These are phyloP conservation scores for Acanthisitta chloris DNA, from an alignment of 2,113 vertebrate species.

Conservation along the genomic window DNA sequence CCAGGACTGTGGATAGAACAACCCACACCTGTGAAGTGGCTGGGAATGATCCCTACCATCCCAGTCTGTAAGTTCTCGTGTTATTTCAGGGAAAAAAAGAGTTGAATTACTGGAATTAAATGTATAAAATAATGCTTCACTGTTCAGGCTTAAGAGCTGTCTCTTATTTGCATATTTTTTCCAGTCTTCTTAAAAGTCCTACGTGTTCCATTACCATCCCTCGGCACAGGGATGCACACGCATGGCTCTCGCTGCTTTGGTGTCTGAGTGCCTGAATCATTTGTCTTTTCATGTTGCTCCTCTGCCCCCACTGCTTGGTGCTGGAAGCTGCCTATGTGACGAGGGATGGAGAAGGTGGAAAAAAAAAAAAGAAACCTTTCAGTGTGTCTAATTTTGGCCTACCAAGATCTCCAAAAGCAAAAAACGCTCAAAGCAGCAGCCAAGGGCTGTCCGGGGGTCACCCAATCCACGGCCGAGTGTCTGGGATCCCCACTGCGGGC, in stretches of 20 bases:
- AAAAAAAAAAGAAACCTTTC: background rate
- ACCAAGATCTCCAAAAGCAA: constrained; percentile 53
- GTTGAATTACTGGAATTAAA: background rate
- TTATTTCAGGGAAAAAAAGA: background rate
- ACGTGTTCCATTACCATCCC: fast-evolving
- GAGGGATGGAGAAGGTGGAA: background rate
- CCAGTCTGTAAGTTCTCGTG: background rate
- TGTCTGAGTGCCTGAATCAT: constrained; percentile 33
- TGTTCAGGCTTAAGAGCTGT: background rate
- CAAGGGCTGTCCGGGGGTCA: constrained; percentile 65
- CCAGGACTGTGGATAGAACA: background rate
- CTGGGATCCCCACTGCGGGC: constrained; percentile 56
- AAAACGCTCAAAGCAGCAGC: constrained; percentile 35
- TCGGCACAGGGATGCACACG: fast-evolving
- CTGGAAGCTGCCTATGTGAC: constrained; percentile 43
- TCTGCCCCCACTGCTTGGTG: constrained; percentile 62
- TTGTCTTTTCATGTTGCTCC: constrained; percentile 53
- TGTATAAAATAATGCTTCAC: background rate
- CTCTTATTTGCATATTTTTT: background rate
- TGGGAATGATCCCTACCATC: background rate
- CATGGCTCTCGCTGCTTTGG: background rate
- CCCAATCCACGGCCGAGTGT: constrained; percentile 6
- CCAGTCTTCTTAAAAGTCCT: background rate
- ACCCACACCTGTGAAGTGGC: background rate
- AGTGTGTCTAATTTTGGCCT: constrained; percentile 62